phyloP scores from a whole-genome alignment of 2,888 invertebrate genomes.

The Drosophila percnosoma region DNA sequence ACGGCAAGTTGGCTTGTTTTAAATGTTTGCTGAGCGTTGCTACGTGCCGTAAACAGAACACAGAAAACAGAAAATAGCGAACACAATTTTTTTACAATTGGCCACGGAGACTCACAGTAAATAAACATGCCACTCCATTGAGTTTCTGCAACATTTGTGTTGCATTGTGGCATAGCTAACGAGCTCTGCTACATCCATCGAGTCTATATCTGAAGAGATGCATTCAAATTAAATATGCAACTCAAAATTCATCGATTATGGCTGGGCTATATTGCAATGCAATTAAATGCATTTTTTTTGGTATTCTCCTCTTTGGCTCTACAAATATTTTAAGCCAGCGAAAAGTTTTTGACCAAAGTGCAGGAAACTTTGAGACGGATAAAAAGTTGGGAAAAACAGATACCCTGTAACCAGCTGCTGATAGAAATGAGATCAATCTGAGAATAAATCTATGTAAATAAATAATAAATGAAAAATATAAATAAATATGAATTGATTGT shows the following conservation, averaged over 20 bases:
- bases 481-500: not conserved
- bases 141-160: conserved; percentile 38
- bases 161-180: conserved; percentile 44
- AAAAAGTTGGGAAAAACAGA: conserved; percentile 9
- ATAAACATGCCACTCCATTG: conserved; percentile 64
- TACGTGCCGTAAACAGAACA: conserved; percentile 73
- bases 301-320: not conserved
- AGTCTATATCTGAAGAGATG: conserved; percentile 13
- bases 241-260: conserved; percentile 33
- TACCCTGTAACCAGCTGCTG: not conserved
- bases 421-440: not conserved
- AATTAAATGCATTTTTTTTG: conserved; percentile 25
- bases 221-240: conserved; percentile 40
- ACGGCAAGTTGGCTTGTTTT: conserved; percentile 73
- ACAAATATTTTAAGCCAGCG: conserved; percentile 21
- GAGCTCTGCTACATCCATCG: conserved; percentile 41
- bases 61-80: conserved; percentile 44
- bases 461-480: not conserved
- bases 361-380: conserved; percentile 39
- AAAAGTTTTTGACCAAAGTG: conserved; percentile 47
- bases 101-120: conserved; percentile 56
- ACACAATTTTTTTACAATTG: conserved; percentile 58
- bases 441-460: not conserved
- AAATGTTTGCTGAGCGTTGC: conserved; percentile 77
- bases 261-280: conserved; percentile 12